Evolutionary conservation across 1,140 invertebrate genomes (phyloP).

Genomic region (Drosophila suzukii): DNA sequence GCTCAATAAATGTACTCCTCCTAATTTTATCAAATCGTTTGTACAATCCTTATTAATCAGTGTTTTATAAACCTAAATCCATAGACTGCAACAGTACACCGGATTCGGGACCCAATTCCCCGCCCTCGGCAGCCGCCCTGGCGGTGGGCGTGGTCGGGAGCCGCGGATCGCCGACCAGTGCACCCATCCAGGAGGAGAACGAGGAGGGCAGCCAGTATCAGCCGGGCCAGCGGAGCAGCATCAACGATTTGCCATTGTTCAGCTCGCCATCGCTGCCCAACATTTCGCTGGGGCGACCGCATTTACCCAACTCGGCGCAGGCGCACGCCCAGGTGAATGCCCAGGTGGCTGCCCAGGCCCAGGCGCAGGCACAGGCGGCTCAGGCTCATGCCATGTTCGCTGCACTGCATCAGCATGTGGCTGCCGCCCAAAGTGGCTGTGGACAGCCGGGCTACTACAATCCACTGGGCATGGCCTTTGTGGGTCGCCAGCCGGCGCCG

Average conservation of each 20-base stretch:
- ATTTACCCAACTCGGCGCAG: conserved; percentile 85
- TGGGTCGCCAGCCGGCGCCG: conserved; percentile 41
- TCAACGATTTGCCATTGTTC: conserved; percentile 90
- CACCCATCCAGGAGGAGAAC: conserved; percentile 90
- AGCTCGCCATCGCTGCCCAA: conserved; percentile 98
- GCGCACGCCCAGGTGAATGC: conserved; percentile 71
- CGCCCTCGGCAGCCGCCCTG: conserved; percentile 88
- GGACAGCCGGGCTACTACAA: conserved; percentile 70
- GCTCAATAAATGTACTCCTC: background rate
- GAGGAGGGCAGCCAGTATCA: conserved; percentile 84
- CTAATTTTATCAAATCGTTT: background rate
- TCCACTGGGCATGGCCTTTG: conserved; percentile 67
- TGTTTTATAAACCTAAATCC: background rate
- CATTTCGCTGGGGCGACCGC: conserved; percentile 95
- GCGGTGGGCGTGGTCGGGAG: conserved; percentile 84
- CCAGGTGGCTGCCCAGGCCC: conserved; percentile 35
- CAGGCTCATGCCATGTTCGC: conserved; percentile 64
- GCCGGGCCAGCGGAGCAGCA: conserved; percentile 82
- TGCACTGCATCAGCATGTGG: conserved; percentile 74
- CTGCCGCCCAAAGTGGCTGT: conserved; percentile 16
- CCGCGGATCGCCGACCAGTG: conserved; percentile 86
- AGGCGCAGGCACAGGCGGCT: conserved; percentile 75
- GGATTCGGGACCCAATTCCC: conserved; percentile 93
- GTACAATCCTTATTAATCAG: background rate
- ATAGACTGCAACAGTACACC: conserved; percentile 88